Evolutionary conservation across 92 coral and sea anemone species (phyloP).

Genomic region (Palythoa caribaeorum): DNA sequence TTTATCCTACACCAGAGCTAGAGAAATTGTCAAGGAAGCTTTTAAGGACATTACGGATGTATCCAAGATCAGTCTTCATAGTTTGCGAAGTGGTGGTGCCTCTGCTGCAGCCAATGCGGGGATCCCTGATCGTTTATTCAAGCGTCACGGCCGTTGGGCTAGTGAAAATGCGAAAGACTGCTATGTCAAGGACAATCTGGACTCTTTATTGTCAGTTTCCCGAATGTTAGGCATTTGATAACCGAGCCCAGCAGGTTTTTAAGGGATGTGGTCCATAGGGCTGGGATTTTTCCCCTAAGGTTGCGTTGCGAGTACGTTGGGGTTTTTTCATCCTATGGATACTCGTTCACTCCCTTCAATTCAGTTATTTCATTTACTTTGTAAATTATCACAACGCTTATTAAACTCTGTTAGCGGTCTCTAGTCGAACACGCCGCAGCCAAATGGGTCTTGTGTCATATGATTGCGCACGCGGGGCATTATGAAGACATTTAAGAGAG

Average conservation of each 20-base stretch:
- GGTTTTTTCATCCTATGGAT: slow-evolving; percentile 69
- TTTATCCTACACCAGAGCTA: slow-evolving; percentile 57
- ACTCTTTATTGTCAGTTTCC: slow-evolving; percentile 54
- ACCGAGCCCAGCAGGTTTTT: slow-evolving; percentile 69
- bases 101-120: slow-evolving; percentile 67
- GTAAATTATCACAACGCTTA: neutral
- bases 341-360: slow-evolving; percentile 41
- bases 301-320: slow-evolving; percentile 38
- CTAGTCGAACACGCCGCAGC: slow-evolving; percentile 20
- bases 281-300: slow-evolving; percentile 61
- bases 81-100: slow-evolving; percentile 65
- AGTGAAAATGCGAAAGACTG: slow-evolving; percentile 72
- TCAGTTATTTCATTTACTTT: neutral
- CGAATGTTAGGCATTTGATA: slow-evolving; percentile 50
- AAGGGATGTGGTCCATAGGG: slow-evolving; percentile 57
- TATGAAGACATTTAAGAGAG: slow-evolving; percentile 18
- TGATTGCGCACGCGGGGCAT: slow-evolving; percentile 23
- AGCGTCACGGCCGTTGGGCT: slow-evolving; percentile 66
- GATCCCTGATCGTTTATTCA: slow-evolving; percentile 57
- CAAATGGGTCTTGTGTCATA: slow-evolving; percentile 20
- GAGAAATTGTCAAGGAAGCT: slow-evolving; percentile 60
- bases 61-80: slow-evolving; percentile 59
- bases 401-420: slow-evolving; percentile 15
- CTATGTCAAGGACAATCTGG: slow-evolving; percentile 67
- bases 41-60: slow-evolving; percentile 58